Conservation (phyloP, 2,797 vertebrate species). For the Lacerta viridis region DNA sequence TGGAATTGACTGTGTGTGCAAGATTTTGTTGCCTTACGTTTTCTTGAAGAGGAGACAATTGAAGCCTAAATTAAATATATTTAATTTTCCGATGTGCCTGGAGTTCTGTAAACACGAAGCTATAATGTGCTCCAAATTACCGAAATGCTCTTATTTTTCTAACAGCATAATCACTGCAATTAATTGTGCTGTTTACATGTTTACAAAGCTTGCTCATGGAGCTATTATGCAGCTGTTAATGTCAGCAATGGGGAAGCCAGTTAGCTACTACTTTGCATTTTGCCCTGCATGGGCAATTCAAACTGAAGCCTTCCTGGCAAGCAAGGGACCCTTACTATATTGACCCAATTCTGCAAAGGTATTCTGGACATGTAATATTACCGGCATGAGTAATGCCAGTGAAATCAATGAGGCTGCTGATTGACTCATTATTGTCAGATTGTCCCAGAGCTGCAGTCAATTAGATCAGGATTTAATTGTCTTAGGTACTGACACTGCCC, state of each 20-base stretch:
- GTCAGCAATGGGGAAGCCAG: slow-evolving; percentile 29
- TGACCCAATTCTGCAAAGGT: slow-evolving; percentile 15
- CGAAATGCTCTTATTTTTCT: slow-evolving; percentile 39
- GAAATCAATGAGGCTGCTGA: slow-evolving; percentile 36
- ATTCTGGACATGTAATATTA: slow-evolving; percentile 9
- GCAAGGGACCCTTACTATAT: slow-evolving; percentile 5
- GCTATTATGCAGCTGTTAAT: slow-evolving; percentile 43
- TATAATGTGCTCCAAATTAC: slow-evolving; percentile 36
- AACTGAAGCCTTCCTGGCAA: neutral
- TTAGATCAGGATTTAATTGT: slow-evolving; percentile 41
- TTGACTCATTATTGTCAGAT: slow-evolving; percentile 43
- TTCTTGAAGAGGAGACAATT: slow-evolving; percentile 12
- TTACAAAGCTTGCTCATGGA: slow-evolving; percentile 42
- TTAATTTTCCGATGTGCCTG: slow-evolving; percentile 37
- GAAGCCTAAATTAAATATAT: slow-evolving; percentile 31
- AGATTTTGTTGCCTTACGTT: neutral
- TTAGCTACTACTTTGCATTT: slow-evolving; percentile 34
- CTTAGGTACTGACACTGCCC: slow-evolving; percentile 8
- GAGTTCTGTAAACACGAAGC: slow-evolving; percentile 37
- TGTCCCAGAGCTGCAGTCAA: slow-evolving; percentile 37
- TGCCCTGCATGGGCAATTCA: slow-evolving; percentile 10
- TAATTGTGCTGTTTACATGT: slow-evolving; percentile 49
- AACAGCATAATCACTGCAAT: slow-evolving; percentile 46
- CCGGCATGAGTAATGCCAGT: slow-evolving; percentile 18
- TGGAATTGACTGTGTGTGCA: neutral